These are phyloP conservation scores for Chaetogeoica ovagalla DNA, from an alignment of 2,888 invertebrate genomes.

Conservation along the genomic window DNA sequence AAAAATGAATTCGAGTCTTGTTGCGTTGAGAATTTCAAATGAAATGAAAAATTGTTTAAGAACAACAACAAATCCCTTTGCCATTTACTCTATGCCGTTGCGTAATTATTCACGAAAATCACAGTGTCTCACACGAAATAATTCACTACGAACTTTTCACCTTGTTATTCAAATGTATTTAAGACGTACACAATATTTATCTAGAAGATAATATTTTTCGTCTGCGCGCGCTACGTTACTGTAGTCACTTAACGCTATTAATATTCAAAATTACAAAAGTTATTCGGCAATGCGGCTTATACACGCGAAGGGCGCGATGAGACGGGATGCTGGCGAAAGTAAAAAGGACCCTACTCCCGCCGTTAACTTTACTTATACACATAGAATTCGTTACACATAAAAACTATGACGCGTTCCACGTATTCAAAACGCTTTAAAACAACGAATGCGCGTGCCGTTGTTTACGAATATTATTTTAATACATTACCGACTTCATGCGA, in stretches of 20 bases:
- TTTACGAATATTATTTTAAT: background rate
- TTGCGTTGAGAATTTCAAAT: too few relatives aligned
- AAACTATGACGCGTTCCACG: background rate
- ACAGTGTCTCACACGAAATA: conserved; percentile 22
- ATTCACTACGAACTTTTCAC: conserved; percentile 25
- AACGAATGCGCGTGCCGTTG: conserved; percentile 8
- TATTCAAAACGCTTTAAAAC: background rate
- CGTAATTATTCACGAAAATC: conserved; percentile 32
- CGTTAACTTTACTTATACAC: background rate
- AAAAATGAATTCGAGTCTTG: too few relatives aligned
- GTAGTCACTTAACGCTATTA: conserved; percentile 38
- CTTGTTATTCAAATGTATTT: conserved; percentile 25
- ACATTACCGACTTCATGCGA: too few relatives aligned
- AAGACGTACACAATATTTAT: conserved; percentile 6
- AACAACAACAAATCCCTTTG: background rate
- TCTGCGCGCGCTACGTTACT: conserved; percentile 19
- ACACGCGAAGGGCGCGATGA: background rate
- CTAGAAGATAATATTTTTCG: conserved; percentile 44
- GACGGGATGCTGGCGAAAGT: background rate
- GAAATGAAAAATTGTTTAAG: too few relatives aligned
- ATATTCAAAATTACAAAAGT: conserved; percentile 43
- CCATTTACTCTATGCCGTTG: conserved; percentile 12
- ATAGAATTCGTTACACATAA: background rate
- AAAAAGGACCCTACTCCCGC: conserved; percentile 2
- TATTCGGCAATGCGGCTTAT: conserved; percentile 11